These are phyloP conservation scores for Drosophila falleni DNA, from an alignment of 2,888 invertebrate genomes.

Conservation along the genomic window DNA sequence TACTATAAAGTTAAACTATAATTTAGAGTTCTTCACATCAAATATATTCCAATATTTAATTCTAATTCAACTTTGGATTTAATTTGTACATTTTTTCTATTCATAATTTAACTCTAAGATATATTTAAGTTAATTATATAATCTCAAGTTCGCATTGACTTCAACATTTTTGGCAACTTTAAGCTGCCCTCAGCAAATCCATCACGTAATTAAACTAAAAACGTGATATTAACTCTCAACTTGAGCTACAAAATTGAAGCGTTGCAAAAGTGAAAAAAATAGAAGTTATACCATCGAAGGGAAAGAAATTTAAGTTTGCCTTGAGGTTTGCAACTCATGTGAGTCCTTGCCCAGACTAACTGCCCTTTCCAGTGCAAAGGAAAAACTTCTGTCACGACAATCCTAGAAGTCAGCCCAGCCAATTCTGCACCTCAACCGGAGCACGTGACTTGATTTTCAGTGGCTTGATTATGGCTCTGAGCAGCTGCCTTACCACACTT, in stretches of 20 bases:
- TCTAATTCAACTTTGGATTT: not conserved
- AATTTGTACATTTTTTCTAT: not conserved
- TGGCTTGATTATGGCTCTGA: conserved; percentile 67
- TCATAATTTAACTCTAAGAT: conserved; percentile 11
- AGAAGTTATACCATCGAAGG: conserved; percentile 24
- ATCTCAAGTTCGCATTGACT: conserved; percentile 2
- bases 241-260: conserved; percentile 44
- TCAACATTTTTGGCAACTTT: conserved; percentile 32
- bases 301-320: conserved; percentile 58
- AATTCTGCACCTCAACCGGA: conserved; percentile 65
- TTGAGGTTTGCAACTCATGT: conserved; percentile 47
- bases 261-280: conserved; percentile 19
- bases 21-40: not conserved
- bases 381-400: conserved; percentile 47
- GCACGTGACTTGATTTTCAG: conserved; percentile 75
- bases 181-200: conserved; percentile 51
- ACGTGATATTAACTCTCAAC: conserved; percentile 73
- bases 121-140: conserved; percentile 27
- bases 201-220: conserved; percentile 72
- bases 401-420: conserved; percentile 48
- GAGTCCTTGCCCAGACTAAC: conserved; percentile 14
- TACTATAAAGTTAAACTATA: too few species aligned
- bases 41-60: not conserved
- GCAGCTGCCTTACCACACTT: conserved; percentile 33
- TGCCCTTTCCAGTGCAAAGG: not conserved